Conservation (phyloP, 2,113 vertebrate genomes). For the Lucifuga dentata region DNA sequence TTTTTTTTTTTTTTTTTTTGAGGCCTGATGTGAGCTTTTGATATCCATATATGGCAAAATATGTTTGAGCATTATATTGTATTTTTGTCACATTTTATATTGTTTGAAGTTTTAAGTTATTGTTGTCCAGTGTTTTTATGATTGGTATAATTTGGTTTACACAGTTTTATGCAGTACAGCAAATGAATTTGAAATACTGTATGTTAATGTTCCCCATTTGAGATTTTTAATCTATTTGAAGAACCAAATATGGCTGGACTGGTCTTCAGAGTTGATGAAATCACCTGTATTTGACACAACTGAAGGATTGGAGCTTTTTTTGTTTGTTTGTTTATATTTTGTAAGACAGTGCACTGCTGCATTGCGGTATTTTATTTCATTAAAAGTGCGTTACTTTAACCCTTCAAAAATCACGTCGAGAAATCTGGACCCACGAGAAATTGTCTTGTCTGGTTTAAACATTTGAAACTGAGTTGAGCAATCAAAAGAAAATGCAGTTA, state of each 20-base stretch:
- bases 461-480: slow-evolving; percentile 44
- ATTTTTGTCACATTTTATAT: slow-evolving; percentile 63
- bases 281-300: slow-evolving; percentile 42
- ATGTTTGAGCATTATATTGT: slow-evolving; percentile 45
- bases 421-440: slow-evolving; percentile 46
- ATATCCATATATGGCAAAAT: slow-evolving; percentile 37
- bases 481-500: slow-evolving; percentile 58
- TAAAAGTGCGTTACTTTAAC: slow-evolving; percentile 67
- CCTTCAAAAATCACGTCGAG: slow-evolving; percentile 57
- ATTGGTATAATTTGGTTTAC: slow-evolving; percentile 63
- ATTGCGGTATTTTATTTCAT: slow-evolving; percentile 64
- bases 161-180: slow-evolving; percentile 65
- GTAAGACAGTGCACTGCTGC: slow-evolving; percentile 79
- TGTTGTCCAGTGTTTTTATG: slow-evolving; percentile 55
- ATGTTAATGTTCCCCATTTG: slow-evolving; percentile 26
- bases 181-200: slow-evolving; percentile 41
- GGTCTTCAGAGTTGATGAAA: slow-evolving; percentile 39
- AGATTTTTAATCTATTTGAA: slow-evolving; percentile 39
- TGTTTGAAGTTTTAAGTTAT: slow-evolving; percentile 70
- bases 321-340: slow-evolving; percentile 65
- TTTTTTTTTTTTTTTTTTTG: no score
- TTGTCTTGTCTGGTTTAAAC: slow-evolving; percentile 62
- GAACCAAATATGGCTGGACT: slow-evolving; percentile 46
- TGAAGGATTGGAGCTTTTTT: slow-evolving; percentile 61
- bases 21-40: slow-evolving; percentile 42